Evolutionary conservation across 2,797 vertebrate genomes (phyloP), one percentile per base, ranked within the genome.

Genomic region (Etheostoma nigrum): DNA sequence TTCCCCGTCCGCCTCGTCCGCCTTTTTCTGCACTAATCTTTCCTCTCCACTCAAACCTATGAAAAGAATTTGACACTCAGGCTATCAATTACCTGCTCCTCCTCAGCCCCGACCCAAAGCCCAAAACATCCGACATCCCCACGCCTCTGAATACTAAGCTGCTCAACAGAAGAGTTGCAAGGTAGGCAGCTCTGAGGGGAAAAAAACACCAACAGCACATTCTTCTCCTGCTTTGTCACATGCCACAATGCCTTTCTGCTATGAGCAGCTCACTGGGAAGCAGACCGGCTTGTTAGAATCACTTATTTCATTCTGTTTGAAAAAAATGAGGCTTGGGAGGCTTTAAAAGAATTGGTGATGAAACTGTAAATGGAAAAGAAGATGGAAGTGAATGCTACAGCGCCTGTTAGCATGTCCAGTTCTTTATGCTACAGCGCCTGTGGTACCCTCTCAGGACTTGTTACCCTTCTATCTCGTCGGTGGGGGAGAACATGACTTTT

Each of bases 81-180:
- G 82, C 87, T 86, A 92, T 93, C 87, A 89, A 91, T 91, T 90
- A 92, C 88, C 79, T 78, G 74, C 80, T 79, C 55, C 67, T 44
- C 72, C 70, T 83, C 80, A 52, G 73, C 48, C 65, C 44, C 49
- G 1, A 59, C 73, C 69, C 33, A n/a, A 21, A 79, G 70, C 79
- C 69, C 75, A 45, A 78, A 40, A 61, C 42, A 80, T 72, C 73
- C 47, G 16, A 66, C 67, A 67, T 61, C 82, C 59, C 67, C 11
- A 1, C 16, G 1, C 51, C 85, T 79, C 73, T 79, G 76, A 87
- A 89, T 82, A 76, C 74, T 69, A 79, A 82, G 66, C 79, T 71
- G 42, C 61, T 78, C 54, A 67, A 53, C 59, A 77, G 53, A 27
- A n/a, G n/a, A 63, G 33, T 57, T 59, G 33, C 10, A 18, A 51